These are phyloP conservation scores for Argynnis bischoffii DNA, from an alignment of 2,888 invertebrate genomes.

Conservation along the genomic window DNA sequence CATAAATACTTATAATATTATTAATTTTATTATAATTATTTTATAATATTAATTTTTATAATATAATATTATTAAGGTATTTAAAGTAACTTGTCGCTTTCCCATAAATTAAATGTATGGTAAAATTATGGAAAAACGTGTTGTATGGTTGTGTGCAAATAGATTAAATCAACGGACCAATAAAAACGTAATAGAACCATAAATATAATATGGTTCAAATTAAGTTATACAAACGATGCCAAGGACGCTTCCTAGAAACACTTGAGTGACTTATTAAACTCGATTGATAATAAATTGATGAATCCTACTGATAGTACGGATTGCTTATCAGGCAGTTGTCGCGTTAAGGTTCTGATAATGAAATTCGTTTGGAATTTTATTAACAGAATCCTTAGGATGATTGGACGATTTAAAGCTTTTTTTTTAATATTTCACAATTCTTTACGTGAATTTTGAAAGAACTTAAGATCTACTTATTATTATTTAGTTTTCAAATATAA, in stretches of 20 bases:
- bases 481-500: too few species aligned
- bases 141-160: too few species aligned
- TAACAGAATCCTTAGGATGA: not conserved
- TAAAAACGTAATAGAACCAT: not conserved
- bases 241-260: constrained; percentile 15
- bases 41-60: too few species aligned
- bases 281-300: constrained; percentile 30
- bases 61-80: too few species aligned
- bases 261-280: constrained; percentile 29
- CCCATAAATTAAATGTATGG: too few species aligned
- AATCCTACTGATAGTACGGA: constrained; percentile 24
- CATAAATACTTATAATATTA: too few species aligned
- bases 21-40: too few species aligned
- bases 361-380: constrained; percentile 2
- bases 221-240: not conserved
- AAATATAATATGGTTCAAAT: not conserved
- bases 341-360: constrained; percentile 13
- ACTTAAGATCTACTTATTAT: not conserved
- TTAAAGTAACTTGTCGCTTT: too few species aligned
- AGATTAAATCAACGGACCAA: too few species aligned
- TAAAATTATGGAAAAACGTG: too few species aligned
- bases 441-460: not conserved
- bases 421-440: too few species aligned
- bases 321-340: constrained; percentile 15
- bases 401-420: too few species aligned